Evolutionary conservation across 2,113 vertebrate species (phyloP).

Genomic region (Alectura lathami): DNA sequence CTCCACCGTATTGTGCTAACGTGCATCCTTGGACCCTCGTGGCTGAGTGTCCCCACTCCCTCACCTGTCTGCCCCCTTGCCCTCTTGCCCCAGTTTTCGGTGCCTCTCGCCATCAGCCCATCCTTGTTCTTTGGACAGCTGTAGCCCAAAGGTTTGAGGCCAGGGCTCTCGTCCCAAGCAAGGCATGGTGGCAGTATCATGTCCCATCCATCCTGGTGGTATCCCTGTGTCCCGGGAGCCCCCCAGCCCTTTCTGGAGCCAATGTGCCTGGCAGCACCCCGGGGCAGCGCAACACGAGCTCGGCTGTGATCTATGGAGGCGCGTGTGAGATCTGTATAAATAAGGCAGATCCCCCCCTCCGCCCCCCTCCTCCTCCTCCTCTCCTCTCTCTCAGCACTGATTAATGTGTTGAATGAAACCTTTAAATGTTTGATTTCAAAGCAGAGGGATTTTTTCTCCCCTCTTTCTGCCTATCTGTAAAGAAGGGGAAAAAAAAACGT

Average conservation of each 20-base stretch:
- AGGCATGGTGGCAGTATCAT: accelerated
- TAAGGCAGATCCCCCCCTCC: slow-evolving; percentile 15
- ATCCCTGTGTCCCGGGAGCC: neutral
- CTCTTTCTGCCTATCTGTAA: slow-evolving; percentile 1
- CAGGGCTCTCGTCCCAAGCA: neutral
- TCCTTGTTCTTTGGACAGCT: accelerated
- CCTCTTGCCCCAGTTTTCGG: neutral
- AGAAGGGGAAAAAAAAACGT: neutral
- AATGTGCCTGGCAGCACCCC: neutral
- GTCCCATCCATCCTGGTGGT: accelerated
- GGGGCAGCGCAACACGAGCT: neutral
- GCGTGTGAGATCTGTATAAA: slow-evolving; percentile 46
- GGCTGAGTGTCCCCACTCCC: accelerated
- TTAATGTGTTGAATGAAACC: slow-evolving; percentile 69
- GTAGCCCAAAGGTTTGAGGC: accelerated
- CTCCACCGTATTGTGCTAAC: neutral
- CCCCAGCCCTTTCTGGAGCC: neutral
- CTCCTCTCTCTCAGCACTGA: slow-evolving; percentile 48
- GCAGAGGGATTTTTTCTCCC: slow-evolving; percentile 40
- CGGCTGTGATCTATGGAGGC: slow-evolving; percentile 54
- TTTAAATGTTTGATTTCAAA: slow-evolving; percentile 73
- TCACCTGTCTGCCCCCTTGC: neutral
- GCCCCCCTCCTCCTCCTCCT: neutral
- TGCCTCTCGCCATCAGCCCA: accelerated
- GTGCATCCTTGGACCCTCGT: accelerated